Evolutionary conservation across 2,113 vertebrate genomes (phyloP), one percentile per base, ranked within the genome.

Genomic region (Perca schrenkii): DNA sequence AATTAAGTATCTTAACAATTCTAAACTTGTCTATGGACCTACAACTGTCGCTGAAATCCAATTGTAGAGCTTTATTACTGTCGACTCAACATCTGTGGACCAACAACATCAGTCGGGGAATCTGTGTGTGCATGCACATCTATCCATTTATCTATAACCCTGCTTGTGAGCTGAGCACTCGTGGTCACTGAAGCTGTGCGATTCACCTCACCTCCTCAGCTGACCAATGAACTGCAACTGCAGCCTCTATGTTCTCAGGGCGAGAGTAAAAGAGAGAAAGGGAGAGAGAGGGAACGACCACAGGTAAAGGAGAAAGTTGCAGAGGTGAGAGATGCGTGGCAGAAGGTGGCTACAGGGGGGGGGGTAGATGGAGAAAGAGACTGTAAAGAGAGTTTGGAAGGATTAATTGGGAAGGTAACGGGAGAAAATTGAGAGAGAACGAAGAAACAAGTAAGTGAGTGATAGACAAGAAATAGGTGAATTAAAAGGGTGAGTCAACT

Each of bases 211-310:
- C 73, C 79, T 86, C 74, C 86, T 88, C 70, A 81, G n/a, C 60
- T 28, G 67, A 80, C 64, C 86, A 80, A 80, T 91, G 84, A 84
- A 63, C 84, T 87, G 84, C 76, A 83, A 79, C 80, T 81, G 52
- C 54, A 72, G 21, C 4, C 77, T 78, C 47, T 54, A 3, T 82
- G 77, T 68, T 69, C 69, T 60, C 77, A 13, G 16, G 49, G 19
- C 74, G 64, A 67, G 31, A 71, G 40, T 67, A 22, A 50, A 17
- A 61, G 50, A 54, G 31, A 10, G 34, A 72, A 14, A 83, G 58
- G n/a, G 4, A 21, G n/a, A 31, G 49, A 49, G 40, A 25, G 49
- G 74, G 4, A 80, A 21, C 12, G 16, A 73, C 7, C 34, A 43
- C 31, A 64, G 12, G 40, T 28, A 68, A 5, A 50, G 62, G 58